Evolutionary conservation across 2,888 invertebrate species (phyloP).

Genomic region (Cerastis rubricosa): DNA sequence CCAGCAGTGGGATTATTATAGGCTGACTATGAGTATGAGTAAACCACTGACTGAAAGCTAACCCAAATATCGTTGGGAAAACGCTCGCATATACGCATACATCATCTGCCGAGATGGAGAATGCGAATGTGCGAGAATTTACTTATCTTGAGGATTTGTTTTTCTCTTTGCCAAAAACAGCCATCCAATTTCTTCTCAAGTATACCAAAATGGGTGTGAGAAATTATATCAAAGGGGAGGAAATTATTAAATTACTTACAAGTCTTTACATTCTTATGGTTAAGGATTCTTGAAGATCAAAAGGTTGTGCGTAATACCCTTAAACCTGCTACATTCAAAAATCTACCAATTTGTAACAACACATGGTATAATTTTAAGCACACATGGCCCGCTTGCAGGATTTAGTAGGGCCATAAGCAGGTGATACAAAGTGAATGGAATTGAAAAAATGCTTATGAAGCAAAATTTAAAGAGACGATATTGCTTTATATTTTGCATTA

Average conservation of each 20-base stretch:
- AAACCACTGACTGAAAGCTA: not conserved
- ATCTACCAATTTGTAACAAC: not conserved
- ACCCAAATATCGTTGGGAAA: not conserved
- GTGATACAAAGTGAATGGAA: slow-evolving; percentile 17
- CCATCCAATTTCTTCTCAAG: slow-evolving; percentile 22
- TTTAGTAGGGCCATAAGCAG: not conserved
- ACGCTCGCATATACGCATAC: not conserved
- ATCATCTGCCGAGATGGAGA: not conserved
- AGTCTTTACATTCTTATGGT: slow-evolving; percentile 24
- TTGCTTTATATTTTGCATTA: not conserved
- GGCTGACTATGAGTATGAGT: no score
- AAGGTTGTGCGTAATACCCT: slow-evolving; percentile 9
- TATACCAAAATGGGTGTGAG: slow-evolving; percentile 19
- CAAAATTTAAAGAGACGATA: slow-evolving; percentile 11
- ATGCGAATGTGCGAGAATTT: not conserved
- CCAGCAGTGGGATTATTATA: no score
- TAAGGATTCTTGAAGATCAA: slow-evolving; percentile 37
- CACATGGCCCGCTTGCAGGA: not conserved
- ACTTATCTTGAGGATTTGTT: not conserved
- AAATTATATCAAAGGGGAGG: slow-evolving; percentile 32
- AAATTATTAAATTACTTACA: slow-evolving; percentile 51
- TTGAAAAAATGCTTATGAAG: slow-evolving; percentile 9
- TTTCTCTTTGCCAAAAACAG: not conserved
- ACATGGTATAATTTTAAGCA: not conserved
- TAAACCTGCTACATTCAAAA: not conserved